These are phyloP conservation scores for Musca vetustissima DNA, from an alignment of 1,140 invertebrate genomes.

Conservation along the genomic window DNA sequence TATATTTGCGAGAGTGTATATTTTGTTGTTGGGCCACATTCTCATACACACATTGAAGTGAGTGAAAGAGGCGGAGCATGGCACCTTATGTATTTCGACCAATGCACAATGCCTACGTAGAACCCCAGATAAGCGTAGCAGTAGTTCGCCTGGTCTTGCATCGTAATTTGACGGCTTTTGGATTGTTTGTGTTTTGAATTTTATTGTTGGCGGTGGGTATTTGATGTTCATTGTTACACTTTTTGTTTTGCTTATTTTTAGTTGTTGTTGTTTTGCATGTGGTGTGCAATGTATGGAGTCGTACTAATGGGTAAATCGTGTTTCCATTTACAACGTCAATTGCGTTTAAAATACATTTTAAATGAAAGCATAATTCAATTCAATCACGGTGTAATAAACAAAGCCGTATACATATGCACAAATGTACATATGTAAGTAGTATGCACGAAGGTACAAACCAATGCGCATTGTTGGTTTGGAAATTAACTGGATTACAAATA, in stretches of 20 bases:
- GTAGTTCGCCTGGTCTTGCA: not conserved
- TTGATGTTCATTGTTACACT: not conserved
- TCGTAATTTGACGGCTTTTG: not conserved
- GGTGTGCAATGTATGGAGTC: not conserved
- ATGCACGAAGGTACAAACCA: too few species aligned
- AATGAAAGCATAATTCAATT: too few species aligned
- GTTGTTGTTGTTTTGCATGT: conserved; percentile 7
- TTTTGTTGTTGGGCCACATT: too few species aligned
- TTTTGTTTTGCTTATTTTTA: not conserved
- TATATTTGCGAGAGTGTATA: not conserved
- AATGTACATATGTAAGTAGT: too few species aligned
- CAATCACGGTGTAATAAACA: too few species aligned
- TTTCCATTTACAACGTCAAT: conserved; percentile 2
- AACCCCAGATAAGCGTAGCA: not conserved
- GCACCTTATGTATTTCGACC: not conserved
- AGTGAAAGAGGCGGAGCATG: conserved; percentile 14
- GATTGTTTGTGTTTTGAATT: not conserved
- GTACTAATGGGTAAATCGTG: conserved; percentile 14
- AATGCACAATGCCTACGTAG: not conserved
- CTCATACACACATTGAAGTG: not conserved
- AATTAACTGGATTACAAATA: too few species aligned
- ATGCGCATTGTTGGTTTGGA: too few species aligned
- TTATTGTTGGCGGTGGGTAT: not conserved
- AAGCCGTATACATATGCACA: too few species aligned
- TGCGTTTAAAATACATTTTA: not conserved